phyloP scores from a whole-genome alignment of 2,113 vertebrate species.

The Perca flavescens region DNA sequence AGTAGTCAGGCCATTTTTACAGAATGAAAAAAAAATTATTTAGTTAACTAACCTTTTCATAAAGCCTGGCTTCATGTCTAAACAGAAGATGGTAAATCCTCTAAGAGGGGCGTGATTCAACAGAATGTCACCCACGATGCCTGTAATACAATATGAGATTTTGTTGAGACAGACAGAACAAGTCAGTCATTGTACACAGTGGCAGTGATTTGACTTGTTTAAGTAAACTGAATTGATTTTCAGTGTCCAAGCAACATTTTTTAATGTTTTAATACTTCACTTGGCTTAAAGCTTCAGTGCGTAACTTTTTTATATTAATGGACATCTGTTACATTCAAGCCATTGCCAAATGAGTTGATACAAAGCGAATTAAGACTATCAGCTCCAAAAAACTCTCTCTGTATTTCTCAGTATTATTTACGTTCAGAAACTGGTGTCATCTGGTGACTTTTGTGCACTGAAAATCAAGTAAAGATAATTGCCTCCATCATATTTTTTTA shows the following conservation, averaged over 20 bases:
- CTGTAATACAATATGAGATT: slow-evolving; percentile 56
- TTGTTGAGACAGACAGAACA: too few relatives aligned
- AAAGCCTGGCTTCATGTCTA: slow-evolving; percentile 82
- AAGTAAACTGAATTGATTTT: not conserved
- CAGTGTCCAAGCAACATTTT: not conserved
- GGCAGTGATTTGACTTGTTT: not conserved
- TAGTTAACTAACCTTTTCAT: slow-evolving; percentile 74
- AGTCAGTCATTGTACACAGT: not conserved
- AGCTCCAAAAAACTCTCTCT: too few relatives aligned
- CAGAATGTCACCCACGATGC: slow-evolving; percentile 80
- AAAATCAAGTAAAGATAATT: too few relatives aligned
- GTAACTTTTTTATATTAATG: too few relatives aligned
- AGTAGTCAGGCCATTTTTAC: not conserved
- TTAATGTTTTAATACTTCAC: not conserved
- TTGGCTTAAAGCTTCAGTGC: not conserved
- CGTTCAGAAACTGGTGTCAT: too few relatives aligned
- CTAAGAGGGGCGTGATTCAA: slow-evolving; percentile 77
- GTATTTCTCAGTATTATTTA: too few relatives aligned
- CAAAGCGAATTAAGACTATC: too few relatives aligned
- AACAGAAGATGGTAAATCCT: slow-evolving; percentile 76
- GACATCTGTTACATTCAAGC: too few relatives aligned
- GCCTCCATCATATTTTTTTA: too few relatives aligned
- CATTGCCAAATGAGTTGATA: too few relatives aligned
- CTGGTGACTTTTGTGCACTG: too few relatives aligned
- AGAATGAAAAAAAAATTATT: not conserved